Percentiles rank a stretch among this genome's conserved stretches.
Evolutionary conservation across 2,888 invertebrate genomes (phyloP).

Genomic region (Hypolimnas misippus): DNA sequence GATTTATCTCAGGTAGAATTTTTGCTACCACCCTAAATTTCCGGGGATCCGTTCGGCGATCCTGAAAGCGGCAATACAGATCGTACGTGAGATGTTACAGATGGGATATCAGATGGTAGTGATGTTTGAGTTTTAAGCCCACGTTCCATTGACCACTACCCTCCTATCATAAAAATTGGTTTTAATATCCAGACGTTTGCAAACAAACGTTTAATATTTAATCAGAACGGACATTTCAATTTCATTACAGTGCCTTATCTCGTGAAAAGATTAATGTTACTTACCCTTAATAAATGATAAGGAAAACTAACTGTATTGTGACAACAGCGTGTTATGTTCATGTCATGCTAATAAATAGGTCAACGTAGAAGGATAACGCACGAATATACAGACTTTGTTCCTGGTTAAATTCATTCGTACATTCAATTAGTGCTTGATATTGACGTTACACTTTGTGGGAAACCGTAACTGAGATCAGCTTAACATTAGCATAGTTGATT

Average conservation of each 20-base stretch:
- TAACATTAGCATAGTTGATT: constrained; percentile 83
- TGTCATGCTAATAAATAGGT: constrained; percentile 43
- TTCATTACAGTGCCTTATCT: constrained; percentile 17
- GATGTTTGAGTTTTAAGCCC: constrained; percentile 70
- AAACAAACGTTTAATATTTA: constrained; percentile 22
- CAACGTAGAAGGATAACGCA: constrained; percentile 41
- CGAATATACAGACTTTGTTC: constrained; percentile 51
- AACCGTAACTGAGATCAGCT: constrained; percentile 65
- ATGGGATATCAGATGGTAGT: constrained; percentile 59
- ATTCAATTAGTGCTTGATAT: constrained; percentile 78
- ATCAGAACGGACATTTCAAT: constrained; percentile 20
- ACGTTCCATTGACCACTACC: constrained; percentile 54
- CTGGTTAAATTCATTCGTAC: constrained; percentile 72
- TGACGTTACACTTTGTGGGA: constrained; percentile 70
- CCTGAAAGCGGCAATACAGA: constrained; percentile 74
- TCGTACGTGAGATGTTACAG: constrained; percentile 76
- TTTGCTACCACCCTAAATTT: constrained; percentile 64
- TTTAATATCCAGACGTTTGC: constrained; percentile 23
- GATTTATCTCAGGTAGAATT: constrained; percentile 46
- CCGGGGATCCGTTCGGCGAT: constrained; percentile 58
- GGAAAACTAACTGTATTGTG: constrained; percentile 24
- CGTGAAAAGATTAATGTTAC: constrained; percentile 26
- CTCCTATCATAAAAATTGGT: constrained; percentile 56
- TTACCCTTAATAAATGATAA: constrained; percentile 31
- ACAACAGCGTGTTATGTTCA: constrained; percentile 23